Evolutionary conservation across 2,797 vertebrate genomes (phyloP).

Genomic region (Hemibagrus guttatus): DNA sequence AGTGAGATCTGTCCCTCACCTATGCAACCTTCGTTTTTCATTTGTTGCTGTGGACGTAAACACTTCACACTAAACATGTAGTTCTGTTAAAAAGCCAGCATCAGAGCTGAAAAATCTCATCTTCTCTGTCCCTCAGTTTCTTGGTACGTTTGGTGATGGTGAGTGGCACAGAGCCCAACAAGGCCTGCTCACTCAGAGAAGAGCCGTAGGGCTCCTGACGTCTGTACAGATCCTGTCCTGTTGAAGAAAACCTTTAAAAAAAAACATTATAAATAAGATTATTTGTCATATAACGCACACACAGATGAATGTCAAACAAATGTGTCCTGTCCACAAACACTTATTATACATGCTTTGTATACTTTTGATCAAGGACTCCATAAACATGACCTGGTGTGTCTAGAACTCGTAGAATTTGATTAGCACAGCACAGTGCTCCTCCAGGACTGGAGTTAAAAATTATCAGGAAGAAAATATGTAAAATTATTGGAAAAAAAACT

Average conservation of each 20-base stretch:
- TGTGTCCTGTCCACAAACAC: neutral
- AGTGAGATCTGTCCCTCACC: neutral
- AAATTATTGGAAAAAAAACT: neutral
- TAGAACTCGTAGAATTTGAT: neutral
- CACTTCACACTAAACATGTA: conserved; percentile 14
- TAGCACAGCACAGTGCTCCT: neutral
- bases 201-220: conserved; percentile 9
- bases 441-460: neutral
- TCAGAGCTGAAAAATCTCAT: conserved; percentile 92
- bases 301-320: neutral
- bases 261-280: neutral
- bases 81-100: conserved; percentile 4
- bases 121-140: conserved; percentile 80
- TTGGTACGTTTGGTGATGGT: conserved; percentile 78
- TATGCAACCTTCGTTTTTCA: neutral
- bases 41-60: neutral
- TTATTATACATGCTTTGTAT: neutral
- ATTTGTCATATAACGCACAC: neutral
- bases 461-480: neutral
- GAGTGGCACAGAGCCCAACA: conserved; percentile 75
- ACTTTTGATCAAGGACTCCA: neutral
- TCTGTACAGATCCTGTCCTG: conserved; percentile 28
- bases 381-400: neutral
- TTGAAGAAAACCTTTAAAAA: conserved; percentile 47
- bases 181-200: conserved; percentile 63